Base-by-base conservation (phyloP, 2,797 vertebrate species). In the Falco columbarius region DNA sequence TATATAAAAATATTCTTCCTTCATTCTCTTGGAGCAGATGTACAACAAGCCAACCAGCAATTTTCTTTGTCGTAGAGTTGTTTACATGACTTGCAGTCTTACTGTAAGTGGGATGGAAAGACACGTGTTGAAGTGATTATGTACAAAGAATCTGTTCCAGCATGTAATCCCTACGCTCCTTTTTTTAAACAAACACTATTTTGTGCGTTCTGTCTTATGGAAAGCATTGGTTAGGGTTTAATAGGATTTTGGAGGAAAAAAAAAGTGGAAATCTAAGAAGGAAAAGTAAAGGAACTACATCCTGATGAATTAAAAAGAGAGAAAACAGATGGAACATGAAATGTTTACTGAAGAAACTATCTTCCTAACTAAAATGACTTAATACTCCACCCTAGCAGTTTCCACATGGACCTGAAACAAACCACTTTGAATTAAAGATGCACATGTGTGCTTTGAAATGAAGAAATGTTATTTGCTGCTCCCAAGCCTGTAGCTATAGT, bases 61-160 rank as follows among this genome's bases (percentile, higher is more conserved):
- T 44, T 76, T 68, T 77, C 10, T 81, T 66, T 32, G 16, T 51
- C 61, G 38, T 23, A 44, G 62, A 84, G 36, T 42, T 34, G 36
- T 84, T 95, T 93, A 63, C 58, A 74, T 83, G 79, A 92, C 68
- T 95, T 77, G 56, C 46, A 86, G 84, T 81, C 81, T 89, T 74
- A 56, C 52, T 91, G 32, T n/a, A 85, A 91, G 85, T 19, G 29
- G 65, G 14, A 36, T 88, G 81, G 84, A 88, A 91, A 95, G 75
- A 93, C 75, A 92, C 2, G 42, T 86, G 85, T 93, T 95, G 85
- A 93, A 94, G 75, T 76, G 77, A 95, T 92, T 93, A 74, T 66
- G 58, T 79, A 38, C 71, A 79, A 90, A 75, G 80, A 66, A 84
- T 66, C 42, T 86, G 66, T 86, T 90, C 87, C 76, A 96, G 80